Conservation (phyloP, 1,140 invertebrate genomes). For the Lucilia sericata region DNA sequence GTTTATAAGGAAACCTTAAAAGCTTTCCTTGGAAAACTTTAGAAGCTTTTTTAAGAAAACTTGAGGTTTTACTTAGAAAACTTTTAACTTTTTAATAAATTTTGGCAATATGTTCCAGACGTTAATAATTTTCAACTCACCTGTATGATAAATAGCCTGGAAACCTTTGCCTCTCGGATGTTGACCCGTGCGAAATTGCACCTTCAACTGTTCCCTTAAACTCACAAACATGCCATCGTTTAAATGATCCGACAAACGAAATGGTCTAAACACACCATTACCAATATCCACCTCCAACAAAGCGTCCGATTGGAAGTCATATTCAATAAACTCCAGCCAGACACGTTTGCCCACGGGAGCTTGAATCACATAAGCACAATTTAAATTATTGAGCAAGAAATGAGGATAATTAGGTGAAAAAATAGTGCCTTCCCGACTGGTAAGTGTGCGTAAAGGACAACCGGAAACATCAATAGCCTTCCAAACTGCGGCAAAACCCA, state of each 20-base stretch:
- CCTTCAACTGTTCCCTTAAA: slow-evolving; percentile 70
- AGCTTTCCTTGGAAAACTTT: too few species aligned
- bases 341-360: slow-evolving; percentile 74
- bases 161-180: slow-evolving; percentile 73
- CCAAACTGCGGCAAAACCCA: slow-evolving; percentile 78
- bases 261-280: slow-evolving; percentile 70
- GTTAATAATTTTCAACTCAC: slow-evolving; percentile 67
- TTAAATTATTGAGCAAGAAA: slow-evolving; percentile 74
- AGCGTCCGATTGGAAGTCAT: slow-evolving; percentile 71
- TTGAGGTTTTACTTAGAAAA: too few species aligned
- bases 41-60: too few species aligned
- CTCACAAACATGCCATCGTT: slow-evolving; percentile 76
- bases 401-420: slow-evolving; percentile 78
- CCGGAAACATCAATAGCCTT: slow-evolving; percentile 75
- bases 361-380: slow-evolving; percentile 76
- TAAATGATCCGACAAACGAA: slow-evolving; percentile 67
- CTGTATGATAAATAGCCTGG: slow-evolving; percentile 73
- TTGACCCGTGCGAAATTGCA: slow-evolving; percentile 72
- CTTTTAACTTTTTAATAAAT: too few species aligned
- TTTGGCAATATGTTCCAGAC: too few species aligned
- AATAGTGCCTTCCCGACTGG: slow-evolving; percentile 72
- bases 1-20: too few species aligned
- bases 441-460: slow-evolving; percentile 75
- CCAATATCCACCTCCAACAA: slow-evolving; percentile 72
- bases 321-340: slow-evolving; percentile 75